Evolutionary conservation across 2,797 vertebrate species (phyloP).

Genomic region (Mergus octosetaceus): DNA sequence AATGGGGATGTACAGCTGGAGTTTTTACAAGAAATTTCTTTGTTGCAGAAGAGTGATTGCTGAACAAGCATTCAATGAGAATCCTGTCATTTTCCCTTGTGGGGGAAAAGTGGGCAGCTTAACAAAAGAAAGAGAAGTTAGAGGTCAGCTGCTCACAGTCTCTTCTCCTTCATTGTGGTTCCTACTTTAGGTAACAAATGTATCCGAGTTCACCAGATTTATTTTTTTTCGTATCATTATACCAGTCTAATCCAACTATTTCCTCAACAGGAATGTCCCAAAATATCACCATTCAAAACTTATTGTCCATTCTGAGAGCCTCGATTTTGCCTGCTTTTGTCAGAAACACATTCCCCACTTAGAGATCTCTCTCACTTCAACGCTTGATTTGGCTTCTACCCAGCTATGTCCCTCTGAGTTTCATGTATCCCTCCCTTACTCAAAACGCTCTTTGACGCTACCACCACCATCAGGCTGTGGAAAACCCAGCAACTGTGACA

Average conservation of each 20-base stretch:
- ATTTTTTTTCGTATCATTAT: neutral
- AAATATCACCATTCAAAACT: neutral
- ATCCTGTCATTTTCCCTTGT: neutral
- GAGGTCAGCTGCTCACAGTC: neutral
- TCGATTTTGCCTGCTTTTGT: neutral
- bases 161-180: neutral
- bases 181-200: neutral
- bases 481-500: neutral
- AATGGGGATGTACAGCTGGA: neutral
- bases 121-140: neutral
- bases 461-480: neutral
- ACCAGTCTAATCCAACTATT: neutral
- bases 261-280: neutral
- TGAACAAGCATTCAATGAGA: neutral
- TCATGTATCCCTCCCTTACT: neutral
- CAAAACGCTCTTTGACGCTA: neutral
- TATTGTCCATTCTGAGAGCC: neutral
- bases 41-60: neutral
- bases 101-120: neutral
- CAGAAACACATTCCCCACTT: neutral
- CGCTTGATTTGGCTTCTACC: neutral
- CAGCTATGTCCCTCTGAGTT: neutral
- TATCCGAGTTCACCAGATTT: neutral
- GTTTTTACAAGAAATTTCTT: neutral
- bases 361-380: neutral